Conservation (phyloP, 2,888 invertebrate genomes). For the Papilio gigon region DNA sequence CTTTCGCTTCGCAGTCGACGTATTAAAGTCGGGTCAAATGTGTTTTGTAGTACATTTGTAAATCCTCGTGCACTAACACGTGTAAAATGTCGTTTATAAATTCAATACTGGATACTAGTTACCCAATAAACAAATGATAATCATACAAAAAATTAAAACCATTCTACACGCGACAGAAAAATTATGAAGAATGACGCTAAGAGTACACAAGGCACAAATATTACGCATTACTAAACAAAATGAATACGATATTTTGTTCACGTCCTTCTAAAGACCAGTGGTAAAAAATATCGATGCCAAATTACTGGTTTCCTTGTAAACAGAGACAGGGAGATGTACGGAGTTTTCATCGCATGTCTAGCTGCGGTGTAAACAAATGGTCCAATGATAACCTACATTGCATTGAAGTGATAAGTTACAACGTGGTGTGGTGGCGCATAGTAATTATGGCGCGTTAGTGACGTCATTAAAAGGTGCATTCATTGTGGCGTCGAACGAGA, state of each 20-base stretch:
- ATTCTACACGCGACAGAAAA: too few species aligned
- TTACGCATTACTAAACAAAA: too few species aligned
- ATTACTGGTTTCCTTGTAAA: too few species aligned
- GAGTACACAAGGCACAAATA: too few species aligned
- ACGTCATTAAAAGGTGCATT: slow-evolving; percentile 39
- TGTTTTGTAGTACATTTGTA: slow-evolving; percentile 24
- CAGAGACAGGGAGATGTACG: background rate
- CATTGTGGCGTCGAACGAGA: slow-evolving; percentile 32
- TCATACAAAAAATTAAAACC: background rate
- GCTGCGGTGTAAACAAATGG: background rate
- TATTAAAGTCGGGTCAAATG: slow-evolving; percentile 34
- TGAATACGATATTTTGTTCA: too few species aligned
- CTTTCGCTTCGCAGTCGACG: slow-evolving; percentile 14
- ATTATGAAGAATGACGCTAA: too few species aligned
- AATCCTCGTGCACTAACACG: background rate
- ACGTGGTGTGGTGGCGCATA: background rate
- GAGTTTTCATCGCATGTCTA: background rate
- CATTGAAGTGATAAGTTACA: slow-evolving; percentile 13
- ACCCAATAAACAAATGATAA: background rate
- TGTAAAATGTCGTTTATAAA: background rate
- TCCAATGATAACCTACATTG: background rate
- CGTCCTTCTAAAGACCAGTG: too few species aligned
- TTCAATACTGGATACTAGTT: background rate
- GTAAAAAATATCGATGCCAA: too few species aligned
- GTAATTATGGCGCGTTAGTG: slow-evolving; percentile 31